Base-by-base conservation (phyloP, 2,888 invertebrate genomes). In the Arge pagana region DNA sequence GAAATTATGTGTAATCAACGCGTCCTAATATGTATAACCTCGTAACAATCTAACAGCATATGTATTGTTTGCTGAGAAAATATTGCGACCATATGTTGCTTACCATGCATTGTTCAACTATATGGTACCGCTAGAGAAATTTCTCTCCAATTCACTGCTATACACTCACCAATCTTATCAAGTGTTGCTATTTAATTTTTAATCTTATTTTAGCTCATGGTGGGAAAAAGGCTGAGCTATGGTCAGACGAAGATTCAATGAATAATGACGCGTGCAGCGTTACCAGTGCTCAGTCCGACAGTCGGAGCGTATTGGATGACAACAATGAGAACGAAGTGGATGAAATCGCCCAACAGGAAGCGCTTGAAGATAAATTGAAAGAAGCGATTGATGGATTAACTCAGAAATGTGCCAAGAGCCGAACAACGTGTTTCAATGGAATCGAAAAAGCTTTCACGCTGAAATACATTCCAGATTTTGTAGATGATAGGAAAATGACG, bases 331-430 rank as follows among this genome's bases (percentile, higher is more conserved):
- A 68, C 40, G 79, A 78, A 52, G 79, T 81, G 23, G 86, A 86
- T 55, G 87, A 87, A 55, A 67, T 80, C 11, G 76, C 79, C 3
- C 82, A 83, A 74, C 89, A 89, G 60, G 90, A 90, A 62, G 78
- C 81, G 4, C 87, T 91, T 60, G 96, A 96, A 77, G 94, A 95
- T 65, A 93, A 93, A 74, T 81, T 97, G 21, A 81, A 86, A 23
- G 93, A 94, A 70, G 85, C 89, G 1, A 85, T 97, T 45, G 97
- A 98, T 70, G 90, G 89, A 18, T 81, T 94, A 31, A 85, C 87
- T n/a, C 91, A 95, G 61, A 93, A 96, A 66, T 91, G 93, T 57
- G 87, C 89, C 7, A 91, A 92, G 61, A 90, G 90, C 7, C 84
- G 96, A 45, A 85, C 86, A 0, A 78, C 81, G 10, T 88, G 89